Base-by-base conservation (phyloP, 2,113 vertebrate species). In the Carettochelys insculpta region DNA sequence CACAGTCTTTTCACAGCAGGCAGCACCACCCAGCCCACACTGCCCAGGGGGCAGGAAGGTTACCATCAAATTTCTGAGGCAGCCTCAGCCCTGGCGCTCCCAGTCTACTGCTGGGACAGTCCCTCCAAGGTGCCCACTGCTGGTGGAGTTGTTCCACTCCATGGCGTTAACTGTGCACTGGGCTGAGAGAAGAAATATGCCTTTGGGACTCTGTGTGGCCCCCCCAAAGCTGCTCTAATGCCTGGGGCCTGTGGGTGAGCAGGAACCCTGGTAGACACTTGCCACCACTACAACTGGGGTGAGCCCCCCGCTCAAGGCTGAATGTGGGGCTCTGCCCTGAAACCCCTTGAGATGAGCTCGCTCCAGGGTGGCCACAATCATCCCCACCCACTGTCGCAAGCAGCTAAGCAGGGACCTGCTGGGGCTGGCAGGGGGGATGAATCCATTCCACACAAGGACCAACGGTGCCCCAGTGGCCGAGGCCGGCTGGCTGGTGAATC, bases 261-360 rank as follows among this genome's bases (percentile, higher is more conserved):
- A 65, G 58, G 31, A 65, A 65, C 31, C 58, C 58, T 61, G 58
- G 13, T 61, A 34, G 34, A 34, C 4, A 13, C 29, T 34, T 34
- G 27, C 34, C 34, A n/a, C 6, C 31, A 65, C 31, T 14, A n/a
- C 14, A n/a, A 13, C 31, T 11, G 11, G 13, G 34, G 12, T 65
- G 58, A n/a, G 31, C n/a, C 34, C 13, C 27, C 17, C 34, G 56
- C 27, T 12, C 4, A 34, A 34, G 31, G 6, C 56, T 58, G 41
- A 31, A 5, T 0, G 0, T 65, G 19, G 45, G 51, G 29, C 51
- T 61, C 41, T 25, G 29, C 41, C 24, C 10, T 29, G 22, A 38
- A 12, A 38, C 41, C 22, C 71, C 71, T 25, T 43, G 71, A 41
- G 38, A 45, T 41, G 45, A 43, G 22, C 24, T 45, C 6, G 5